These are phyloP conservation scores for Eriocheir sinensis DNA, from an alignment of 1,140 invertebrate species.

Conservation along the genomic window DNA sequence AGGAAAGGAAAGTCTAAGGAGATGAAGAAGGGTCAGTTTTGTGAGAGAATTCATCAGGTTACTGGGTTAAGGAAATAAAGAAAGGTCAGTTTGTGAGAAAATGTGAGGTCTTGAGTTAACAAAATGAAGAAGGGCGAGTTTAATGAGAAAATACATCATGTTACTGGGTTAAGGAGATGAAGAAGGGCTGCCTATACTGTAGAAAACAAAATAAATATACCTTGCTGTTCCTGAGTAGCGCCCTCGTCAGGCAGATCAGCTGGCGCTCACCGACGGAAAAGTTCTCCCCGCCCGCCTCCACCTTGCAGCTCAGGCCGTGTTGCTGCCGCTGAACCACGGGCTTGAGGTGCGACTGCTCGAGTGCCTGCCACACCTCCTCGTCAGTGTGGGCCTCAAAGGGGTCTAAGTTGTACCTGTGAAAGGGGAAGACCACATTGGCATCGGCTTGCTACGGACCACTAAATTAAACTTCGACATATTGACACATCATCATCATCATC, in stretches of 20 bases:
- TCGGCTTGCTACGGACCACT: no score
- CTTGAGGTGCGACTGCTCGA: slow-evolving; percentile 83
- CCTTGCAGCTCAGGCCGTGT: slow-evolving; percentile 79
- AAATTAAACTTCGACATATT: no score
- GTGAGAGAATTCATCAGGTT: no score
- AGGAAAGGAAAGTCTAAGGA: no score
- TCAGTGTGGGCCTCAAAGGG: slow-evolving; percentile 84
- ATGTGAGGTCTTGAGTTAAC: no score
- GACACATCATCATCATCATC: no score
- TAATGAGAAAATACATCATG: no score
- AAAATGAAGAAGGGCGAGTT: no score
- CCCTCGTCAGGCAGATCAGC: slow-evolving; percentile 91
- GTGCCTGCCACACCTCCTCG: slow-evolving; percentile 83
- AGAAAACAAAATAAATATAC: slow-evolving; percentile 80
- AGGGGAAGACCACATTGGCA: no score
- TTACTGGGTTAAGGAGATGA: not conserved
- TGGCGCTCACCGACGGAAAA: slow-evolving; percentile 85
- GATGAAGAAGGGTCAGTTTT: no score
- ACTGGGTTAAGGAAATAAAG: no score
- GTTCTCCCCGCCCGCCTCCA: slow-evolving; percentile 84
- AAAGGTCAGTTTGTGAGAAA: no score
- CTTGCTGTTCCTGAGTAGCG: slow-evolving; percentile 90
- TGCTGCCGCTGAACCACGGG: slow-evolving; percentile 76
- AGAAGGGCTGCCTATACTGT: not conserved
- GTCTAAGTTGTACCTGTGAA: slow-evolving; percentile 84